Percentiles rank a stretch among this genome's conserved stretches.
Evolutionary conservation across 2,888 invertebrate species (phyloP).

Genomic region (Cephonodes hylas): DNA sequence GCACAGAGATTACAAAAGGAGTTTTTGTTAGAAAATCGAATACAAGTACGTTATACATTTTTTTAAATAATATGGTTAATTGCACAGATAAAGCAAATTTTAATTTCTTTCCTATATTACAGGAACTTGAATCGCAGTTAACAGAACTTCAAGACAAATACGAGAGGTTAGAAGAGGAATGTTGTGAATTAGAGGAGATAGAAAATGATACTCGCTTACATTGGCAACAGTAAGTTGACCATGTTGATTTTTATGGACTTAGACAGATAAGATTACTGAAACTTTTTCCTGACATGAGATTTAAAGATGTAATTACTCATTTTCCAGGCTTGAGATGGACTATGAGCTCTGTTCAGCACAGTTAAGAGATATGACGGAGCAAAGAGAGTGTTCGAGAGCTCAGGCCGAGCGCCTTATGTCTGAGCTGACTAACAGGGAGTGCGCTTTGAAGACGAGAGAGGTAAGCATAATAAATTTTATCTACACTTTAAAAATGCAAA

Average conservation of each 20-base stretch:
- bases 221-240: conserved; percentile 77
- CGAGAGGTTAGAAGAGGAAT: conserved; percentile 85
- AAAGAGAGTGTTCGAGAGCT: conserved; percentile 76
- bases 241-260: neutral
- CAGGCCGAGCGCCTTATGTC: conserved; percentile 70
- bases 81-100: no score
- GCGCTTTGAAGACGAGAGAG: conserved; percentile 78
- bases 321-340: conserved; percentile 81
- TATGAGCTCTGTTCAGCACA: conserved; percentile 82
- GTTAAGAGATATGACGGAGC: conserved; percentile 82
- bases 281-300: neutral
- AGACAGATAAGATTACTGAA: neutral
- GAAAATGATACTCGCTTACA: conserved; percentile 86
- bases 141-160: conserved; percentile 83
- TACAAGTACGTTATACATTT: conserved; percentile 55
- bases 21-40: conserved; percentile 74
- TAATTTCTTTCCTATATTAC: conserved; percentile 24
- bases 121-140: conserved; percentile 79
- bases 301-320: neutral
- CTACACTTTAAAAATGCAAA: neutral
- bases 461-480: conserved; percentile 36
- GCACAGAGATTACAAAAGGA: conserved; percentile 84
- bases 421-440: conserved; percentile 67
- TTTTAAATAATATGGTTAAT: neutral
- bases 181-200: conserved; percentile 87